These are phyloP conservation scores for Pygocentrus nattereri DNA, from an alignment of 2,797 vertebrate species.

Conservation along the genomic window DNA sequence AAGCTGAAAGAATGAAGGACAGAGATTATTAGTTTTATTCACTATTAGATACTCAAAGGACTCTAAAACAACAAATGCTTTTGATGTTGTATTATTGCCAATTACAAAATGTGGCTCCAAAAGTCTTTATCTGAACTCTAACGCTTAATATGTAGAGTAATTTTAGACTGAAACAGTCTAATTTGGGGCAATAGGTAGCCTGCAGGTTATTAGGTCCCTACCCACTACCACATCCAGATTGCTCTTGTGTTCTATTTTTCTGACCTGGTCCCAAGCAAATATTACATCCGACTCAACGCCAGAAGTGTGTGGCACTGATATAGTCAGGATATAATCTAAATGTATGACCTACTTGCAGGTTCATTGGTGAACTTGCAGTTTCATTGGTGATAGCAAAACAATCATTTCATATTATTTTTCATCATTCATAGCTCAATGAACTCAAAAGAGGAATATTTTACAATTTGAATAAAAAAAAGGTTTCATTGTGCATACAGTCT, in stretches of 20 bases:
- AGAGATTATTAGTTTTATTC: too few relatives aligned
- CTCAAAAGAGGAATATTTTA: too few relatives aligned
- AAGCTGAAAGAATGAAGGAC: too few relatives aligned
- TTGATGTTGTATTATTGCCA: background rate
- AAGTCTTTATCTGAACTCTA: background rate
- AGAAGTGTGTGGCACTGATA: background rate
- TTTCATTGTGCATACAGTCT: too few relatives aligned
- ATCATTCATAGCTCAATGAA: too few relatives aligned
- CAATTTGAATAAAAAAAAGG: too few relatives aligned
- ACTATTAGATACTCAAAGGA: too few relatives aligned
- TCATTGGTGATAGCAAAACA: background rate
- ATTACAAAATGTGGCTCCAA: background rate
- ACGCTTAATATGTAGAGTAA: background rate
- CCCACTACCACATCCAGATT: background rate
- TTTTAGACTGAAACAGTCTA: constrained; percentile 5
- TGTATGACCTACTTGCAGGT: background rate
- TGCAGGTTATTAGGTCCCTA: constrained; percentile 6
- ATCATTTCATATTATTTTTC: too few relatives aligned
- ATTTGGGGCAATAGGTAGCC: constrained; percentile 8
- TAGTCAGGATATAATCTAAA: background rate
- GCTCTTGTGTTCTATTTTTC: background rate
- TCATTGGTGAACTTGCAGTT: background rate
- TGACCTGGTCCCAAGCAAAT: background rate
- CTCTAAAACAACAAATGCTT: background rate
- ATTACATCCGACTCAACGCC: background rate